Base-by-base conservation (phyloP, 1,140 invertebrate species). In the Lysiphlebus fabarum region DNA sequence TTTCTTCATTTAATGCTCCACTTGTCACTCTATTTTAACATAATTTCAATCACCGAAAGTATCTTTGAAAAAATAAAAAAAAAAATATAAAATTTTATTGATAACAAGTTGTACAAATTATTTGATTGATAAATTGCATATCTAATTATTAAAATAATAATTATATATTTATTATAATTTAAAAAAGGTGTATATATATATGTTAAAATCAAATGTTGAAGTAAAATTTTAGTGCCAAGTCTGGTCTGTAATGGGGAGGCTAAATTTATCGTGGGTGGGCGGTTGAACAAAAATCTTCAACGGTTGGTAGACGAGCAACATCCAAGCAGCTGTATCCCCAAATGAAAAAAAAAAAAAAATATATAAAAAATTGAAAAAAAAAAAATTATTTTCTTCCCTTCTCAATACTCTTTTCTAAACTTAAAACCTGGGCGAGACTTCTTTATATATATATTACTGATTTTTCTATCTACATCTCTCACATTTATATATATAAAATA, bases 221-320 rank as follows among this genome's bases (percentile, higher is more conserved):
- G 17, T 26, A 26, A 26, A 26, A 70, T 65, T 70, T 67, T 68
- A 61, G 63, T 68, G 67, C 63, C 64, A 67, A 65, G 63, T 66
- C 17, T 59, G 62, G 60, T 62, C 66, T 67, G 62, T n/a, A 38
- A 11, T 58, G 67, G 61, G 62, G 66, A 34, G 66, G 63, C 72
- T 75, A 76, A 75, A 74, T 74, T 73, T 76, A 75, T 69, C 68
- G 71, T 74, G 68, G 70, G 74, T 75, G 70, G 71, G 70, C 69
- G 73, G 62, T 54, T 60, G 64, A 61, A 59, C 53, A 62, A 55
- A 59, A 62, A 58, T 47, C 59, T 54, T 73, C 67, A 69, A 68
- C 70, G 72, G 69, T 63, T 68, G 55, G 63, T 53, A 51, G 42
- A 64, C 37, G 41, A n/a, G 34, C 49, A 33, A 6, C n/a, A 8